A percentile compares a stretch with the other conserved stretches of the same genome.
These are phyloP conservation scores for Eupeodes corollae DNA, from an alignment of 1,140 invertebrate species.

Conservation along the genomic window DNA sequence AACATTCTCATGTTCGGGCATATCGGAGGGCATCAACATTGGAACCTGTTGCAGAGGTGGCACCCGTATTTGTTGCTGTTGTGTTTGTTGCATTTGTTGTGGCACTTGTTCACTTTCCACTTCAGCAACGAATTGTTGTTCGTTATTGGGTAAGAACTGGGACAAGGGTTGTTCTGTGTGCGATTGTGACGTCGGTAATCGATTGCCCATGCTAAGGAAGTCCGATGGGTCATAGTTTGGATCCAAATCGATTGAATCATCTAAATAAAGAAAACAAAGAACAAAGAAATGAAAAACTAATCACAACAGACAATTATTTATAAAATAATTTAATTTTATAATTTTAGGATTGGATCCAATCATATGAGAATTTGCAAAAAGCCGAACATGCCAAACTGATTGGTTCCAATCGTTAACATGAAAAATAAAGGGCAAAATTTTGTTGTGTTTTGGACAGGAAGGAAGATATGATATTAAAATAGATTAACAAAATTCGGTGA, in stretches of 20 bases:
- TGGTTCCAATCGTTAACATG: too few relatives aligned
- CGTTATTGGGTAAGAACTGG: conserved; percentile 17
- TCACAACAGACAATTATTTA: too few relatives aligned
- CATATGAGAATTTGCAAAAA: conserved; percentile 14
- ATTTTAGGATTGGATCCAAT: not conserved
- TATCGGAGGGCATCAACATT: conserved; percentile 7
- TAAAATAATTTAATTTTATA: too few relatives aligned
- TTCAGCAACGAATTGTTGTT: conserved; percentile 21
- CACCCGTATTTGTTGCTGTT: not conserved
- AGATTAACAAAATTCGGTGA: too few relatives aligned
- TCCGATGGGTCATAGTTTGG: conserved; percentile 80
- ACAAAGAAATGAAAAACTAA: conserved; percentile 1
- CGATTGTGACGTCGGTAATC: conserved; percentile 10
- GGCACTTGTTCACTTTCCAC: conserved; percentile 1
- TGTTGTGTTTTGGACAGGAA: too few relatives aligned
- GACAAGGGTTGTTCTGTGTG: conserved; percentile 13
- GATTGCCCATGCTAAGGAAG: conserved; percentile 46
- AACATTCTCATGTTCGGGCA: conserved; percentile 16
- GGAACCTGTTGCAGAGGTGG: conserved; percentile 11
- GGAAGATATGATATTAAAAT: too few relatives aligned
- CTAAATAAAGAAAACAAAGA: conserved; percentile 34
- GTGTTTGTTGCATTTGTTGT: not conserved
- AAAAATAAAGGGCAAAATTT: too few relatives aligned
- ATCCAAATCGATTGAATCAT: conserved; percentile 70
- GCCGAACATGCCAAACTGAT: too few relatives aligned